Evolutionary conservation across 2,113 vertebrate genomes (phyloP).

Genomic region (Tympanuchus pallidicinctus): DNA sequence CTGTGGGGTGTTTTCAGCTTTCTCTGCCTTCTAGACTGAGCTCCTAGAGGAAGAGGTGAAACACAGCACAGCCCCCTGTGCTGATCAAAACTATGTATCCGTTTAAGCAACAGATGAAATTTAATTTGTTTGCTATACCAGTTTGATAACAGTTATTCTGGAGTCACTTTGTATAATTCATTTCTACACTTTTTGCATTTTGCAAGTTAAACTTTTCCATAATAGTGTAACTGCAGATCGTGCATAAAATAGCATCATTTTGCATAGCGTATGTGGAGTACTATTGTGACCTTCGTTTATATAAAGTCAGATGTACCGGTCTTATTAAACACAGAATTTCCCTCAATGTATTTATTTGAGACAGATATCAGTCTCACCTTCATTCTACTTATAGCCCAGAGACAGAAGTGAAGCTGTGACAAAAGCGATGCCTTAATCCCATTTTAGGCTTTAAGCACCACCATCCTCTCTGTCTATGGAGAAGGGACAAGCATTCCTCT

Average conservation of each 20-base stretch:
- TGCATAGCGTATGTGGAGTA: accelerated
- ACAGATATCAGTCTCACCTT: not conserved
- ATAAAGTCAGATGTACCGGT: not conserved
- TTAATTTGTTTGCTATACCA: not conserved
- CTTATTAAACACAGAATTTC: not conserved
- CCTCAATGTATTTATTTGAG: not conserved
- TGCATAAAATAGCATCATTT: not conserved
- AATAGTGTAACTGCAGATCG: not conserved
- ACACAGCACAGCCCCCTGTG: accelerated
- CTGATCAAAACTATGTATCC: accelerated
- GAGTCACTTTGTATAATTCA: not conserved
- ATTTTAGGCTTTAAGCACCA: not conserved
- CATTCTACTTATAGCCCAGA: not conserved
- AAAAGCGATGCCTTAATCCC: not conserved
- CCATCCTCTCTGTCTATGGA: not conserved
- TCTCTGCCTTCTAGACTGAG: not conserved
- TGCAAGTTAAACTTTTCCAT: not conserved
- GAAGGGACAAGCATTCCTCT: not conserved
- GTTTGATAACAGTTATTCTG: not conserved
- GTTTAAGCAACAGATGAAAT: not conserved
- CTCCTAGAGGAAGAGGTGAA: not conserved
- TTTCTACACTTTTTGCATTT: not conserved
- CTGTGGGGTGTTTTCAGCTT: not conserved
- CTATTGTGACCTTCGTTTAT: not conserved
- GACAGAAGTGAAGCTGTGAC: not conserved